These are phyloP conservation scores for Polymixis flavicincta DNA, from an alignment of 2,888 invertebrate species.

Conservation along the genomic window DNA sequence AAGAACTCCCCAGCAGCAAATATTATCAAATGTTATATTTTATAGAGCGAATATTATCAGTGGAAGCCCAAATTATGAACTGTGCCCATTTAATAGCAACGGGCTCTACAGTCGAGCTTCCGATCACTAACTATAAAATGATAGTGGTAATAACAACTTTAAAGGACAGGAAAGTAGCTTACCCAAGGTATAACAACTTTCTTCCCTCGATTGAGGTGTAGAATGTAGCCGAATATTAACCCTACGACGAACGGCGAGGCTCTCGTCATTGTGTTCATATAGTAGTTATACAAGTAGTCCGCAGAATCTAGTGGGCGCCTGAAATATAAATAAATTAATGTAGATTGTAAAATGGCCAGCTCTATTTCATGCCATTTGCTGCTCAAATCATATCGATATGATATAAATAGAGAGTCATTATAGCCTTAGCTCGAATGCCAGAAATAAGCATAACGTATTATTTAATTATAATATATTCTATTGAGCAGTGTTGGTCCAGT, in stretches of 20 bases:
- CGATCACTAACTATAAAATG: neutral
- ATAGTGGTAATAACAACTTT: no score
- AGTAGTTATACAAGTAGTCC: slow-evolving; percentile 69
- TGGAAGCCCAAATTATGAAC: neutral
- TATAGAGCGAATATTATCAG: neutral
- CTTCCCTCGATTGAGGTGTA: slow-evolving; percentile 71
- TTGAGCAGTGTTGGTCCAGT: no score
- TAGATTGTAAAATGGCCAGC: neutral
- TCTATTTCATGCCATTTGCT: neutral
- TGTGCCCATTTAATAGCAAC: neutral
- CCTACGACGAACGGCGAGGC: slow-evolving; percentile 81
- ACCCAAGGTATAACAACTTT: slow-evolving; percentile 72
- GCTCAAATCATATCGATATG: neutral
- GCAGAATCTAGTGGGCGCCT: slow-evolving; percentile 59
- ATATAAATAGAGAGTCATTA: neutral
- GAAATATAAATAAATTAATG: slow-evolving; percentile 13
- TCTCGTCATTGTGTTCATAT: slow-evolving; percentile 76
- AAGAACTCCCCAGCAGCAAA: no score
- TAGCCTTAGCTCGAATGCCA: neutral
- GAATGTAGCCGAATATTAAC: slow-evolving; percentile 78
- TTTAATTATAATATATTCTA: no score
- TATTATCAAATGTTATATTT: no score
- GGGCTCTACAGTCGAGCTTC: neutral
- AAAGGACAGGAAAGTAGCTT: slow-evolving; percentile 29
- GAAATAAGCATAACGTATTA: neutral